These are phyloP conservation scores for Lathamus discolor DNA, from an alignment of 2,113 vertebrate species.

Conservation along the genomic window DNA sequence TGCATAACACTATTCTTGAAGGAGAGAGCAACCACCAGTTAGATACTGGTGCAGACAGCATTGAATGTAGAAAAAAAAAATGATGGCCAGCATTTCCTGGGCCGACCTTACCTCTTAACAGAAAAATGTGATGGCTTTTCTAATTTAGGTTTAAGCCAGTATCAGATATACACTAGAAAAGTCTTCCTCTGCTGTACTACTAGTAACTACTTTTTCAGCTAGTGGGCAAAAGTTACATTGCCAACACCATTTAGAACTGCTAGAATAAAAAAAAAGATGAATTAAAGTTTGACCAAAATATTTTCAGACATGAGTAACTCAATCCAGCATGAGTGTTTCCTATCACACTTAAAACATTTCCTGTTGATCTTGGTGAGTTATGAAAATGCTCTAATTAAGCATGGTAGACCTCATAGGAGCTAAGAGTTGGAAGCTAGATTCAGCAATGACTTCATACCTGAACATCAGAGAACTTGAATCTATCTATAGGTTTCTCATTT, in stretches of 20 bases:
- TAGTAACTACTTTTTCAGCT: neutral
- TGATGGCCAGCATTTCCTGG: neutral
- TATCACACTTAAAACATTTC: neutral
- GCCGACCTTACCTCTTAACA: neutral
- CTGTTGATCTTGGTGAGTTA: neutral
- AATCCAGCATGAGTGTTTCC: neutral
- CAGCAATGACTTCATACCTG: neutral
- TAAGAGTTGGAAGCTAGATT: neutral
- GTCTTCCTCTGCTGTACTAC: neutral
- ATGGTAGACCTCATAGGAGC: neutral
- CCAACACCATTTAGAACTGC: neutral
- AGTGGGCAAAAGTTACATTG: neutral
- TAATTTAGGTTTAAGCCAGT: neutral
- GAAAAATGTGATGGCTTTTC: neutral
- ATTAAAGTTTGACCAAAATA: neutral
- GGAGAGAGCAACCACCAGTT: neutral
- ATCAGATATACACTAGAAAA: neutral
- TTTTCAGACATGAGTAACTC: neutral
- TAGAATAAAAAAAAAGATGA: neutral
- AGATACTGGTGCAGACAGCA: neutral
- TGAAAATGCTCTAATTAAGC: neutral
- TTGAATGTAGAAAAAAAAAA: neutral
- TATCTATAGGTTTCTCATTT: neutral
- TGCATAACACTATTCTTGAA: neutral
- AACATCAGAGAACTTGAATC: neutral